Evolutionary conservation across 2,797 vertebrate species (phyloP).

Genomic region (Aotus griseimembra): DNA sequence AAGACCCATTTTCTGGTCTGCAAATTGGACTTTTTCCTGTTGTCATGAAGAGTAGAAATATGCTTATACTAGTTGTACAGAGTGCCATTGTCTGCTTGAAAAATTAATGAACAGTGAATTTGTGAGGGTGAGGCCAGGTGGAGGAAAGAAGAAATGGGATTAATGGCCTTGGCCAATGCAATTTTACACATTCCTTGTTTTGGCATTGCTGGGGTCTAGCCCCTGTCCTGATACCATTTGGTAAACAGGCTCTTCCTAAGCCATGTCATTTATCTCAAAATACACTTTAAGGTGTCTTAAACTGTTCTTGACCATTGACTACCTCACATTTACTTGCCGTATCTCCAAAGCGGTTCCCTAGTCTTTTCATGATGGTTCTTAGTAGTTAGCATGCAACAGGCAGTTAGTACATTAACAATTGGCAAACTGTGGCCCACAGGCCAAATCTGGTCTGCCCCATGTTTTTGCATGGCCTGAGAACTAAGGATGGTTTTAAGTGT

Average conservation of each 20-base stretch:
- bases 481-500: not conserved
- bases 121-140: not conserved
- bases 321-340: constrained; percentile 5
- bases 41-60: not conserved
- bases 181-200: not conserved
- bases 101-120: not conserved
- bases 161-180: not conserved
- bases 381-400: not conserved
- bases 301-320: not conserved
- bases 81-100: not conserved
- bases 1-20: not conserved
- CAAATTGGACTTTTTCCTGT: not conserved
- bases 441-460: not conserved
- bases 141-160: not conserved
- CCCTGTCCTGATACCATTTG: not conserved
- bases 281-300: not conserved
- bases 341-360: not conserved
- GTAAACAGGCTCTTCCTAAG: not conserved
- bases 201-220: not conserved
- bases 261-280: constrained; percentile 6
- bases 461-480: not conserved
- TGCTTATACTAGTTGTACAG: not conserved
- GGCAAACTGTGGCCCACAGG: not conserved
- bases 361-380: not conserved
- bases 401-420: not conserved